Base-by-base conservation (phyloP, 2,113 vertebrate species). In the Cryptomyrus ogoouensis region DNA sequence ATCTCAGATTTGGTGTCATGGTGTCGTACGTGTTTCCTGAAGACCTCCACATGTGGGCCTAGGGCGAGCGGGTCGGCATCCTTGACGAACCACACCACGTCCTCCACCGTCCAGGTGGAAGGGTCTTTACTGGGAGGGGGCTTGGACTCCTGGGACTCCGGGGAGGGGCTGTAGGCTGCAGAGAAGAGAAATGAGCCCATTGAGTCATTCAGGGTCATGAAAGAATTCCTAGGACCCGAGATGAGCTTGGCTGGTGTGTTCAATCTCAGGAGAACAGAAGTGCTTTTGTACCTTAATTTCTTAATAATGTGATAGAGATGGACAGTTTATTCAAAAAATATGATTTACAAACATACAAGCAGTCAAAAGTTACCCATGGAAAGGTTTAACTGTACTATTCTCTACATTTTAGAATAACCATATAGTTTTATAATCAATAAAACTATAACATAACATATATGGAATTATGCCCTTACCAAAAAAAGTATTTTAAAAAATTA, bases 51-150 rank as follows among this genome's bases (percentile, higher is more conserved):
- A 0, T 99, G 98, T 9, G 98, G 98, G 53, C 97, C 98, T 92
- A 99, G 95, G n/a, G 98, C 96, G 1, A 98, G 97, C 5, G 98
- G 98, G 92, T 99, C 98, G 7, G 98, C 98, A 0, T 98, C 97
- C 92, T 97, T 98, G 94, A 99, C 97, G 90, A 99, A 99, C 96
- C 96, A 95, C 88, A 98, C 95, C 89, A 99, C 98, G 0, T 99
- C 98, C 80, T 99, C 98, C 87, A 99, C 98, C 0, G 96, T 97
- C 98, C 98, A 99, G 91, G 95, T 96, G 89, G 96, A 97, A 2
- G 98, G 98, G 92, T 98, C 97, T 91, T 96, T 97, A 92, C 94
- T 97, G 89, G 95, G 92, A 17, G 95, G 96, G 74, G 94, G 95
- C 90, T 95, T 94, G 8, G 83, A 1, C 0, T 98, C 97, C 91